Evolutionary conservation across 2,888 invertebrate genomes (phyloP).

Genomic region (Elysia crispata): DNA sequence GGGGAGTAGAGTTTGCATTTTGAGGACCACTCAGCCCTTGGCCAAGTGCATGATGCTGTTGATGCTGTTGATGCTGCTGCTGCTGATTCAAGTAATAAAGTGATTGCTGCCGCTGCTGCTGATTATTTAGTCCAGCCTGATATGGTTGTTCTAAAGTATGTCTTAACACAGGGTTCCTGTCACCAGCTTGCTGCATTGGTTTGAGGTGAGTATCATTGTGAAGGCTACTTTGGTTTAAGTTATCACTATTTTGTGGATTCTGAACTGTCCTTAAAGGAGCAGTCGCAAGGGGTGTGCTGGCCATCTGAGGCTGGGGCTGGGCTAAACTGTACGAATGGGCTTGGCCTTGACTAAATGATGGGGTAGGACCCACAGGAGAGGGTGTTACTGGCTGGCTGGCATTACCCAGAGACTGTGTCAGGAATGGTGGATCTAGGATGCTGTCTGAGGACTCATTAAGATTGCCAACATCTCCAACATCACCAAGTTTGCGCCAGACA

Average conservation of each 20-base stretch:
- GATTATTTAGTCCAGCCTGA: too few relatives aligned
- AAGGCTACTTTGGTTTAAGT: neutral
- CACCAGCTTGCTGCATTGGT: too few relatives aligned
- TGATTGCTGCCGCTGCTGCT: too few relatives aligned
- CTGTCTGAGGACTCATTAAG: constrained; percentile 48
- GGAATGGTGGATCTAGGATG: constrained; percentile 44
- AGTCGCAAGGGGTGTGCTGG: constrained; percentile 43
- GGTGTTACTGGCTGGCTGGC: neutral
- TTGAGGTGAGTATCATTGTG: too few relatives aligned
- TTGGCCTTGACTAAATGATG: constrained; percentile 7
- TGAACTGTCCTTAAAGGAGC: neutral
- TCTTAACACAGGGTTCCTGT: too few relatives aligned
- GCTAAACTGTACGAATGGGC: constrained; percentile 26
- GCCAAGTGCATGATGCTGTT: too few relatives aligned
- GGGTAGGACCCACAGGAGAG: neutral
- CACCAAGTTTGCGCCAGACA: constrained; percentile 71
- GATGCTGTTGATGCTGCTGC: too few relatives aligned
- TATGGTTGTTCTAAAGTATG: too few relatives aligned
- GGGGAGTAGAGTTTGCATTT: too few relatives aligned
- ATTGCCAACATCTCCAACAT: constrained; percentile 53
- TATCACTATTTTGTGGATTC: neutral
- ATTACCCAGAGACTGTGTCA: constrained; percentile 31
- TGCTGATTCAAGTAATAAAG: too few relatives aligned
- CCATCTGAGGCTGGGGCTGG: constrained; percentile 41
- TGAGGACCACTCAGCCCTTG: too few relatives aligned